phyloP scores from a whole-genome alignment of 2,113 vertebrate species.

The Clarias magur region DNA sequence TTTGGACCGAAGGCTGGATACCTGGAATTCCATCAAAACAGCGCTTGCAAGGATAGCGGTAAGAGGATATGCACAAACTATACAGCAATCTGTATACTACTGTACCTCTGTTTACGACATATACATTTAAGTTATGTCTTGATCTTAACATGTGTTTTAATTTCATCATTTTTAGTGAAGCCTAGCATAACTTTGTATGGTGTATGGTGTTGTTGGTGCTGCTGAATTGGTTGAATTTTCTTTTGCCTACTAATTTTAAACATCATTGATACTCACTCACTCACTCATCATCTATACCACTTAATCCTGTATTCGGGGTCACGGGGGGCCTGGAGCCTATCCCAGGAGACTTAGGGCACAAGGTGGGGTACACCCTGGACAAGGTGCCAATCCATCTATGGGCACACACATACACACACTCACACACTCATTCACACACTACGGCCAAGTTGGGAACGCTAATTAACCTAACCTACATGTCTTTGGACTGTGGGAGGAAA shows the following conservation, averaged over 20 bases:
- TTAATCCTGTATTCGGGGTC: too few relatives aligned
- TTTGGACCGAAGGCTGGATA: slow-evolving; percentile 92
- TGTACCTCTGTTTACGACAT: neutral
- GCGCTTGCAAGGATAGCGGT: slow-evolving; percentile 90
- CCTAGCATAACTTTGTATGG: slow-evolving; percentile 26
- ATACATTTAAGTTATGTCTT: neutral
- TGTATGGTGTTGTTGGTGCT: slow-evolving; percentile 61
- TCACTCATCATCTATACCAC: too few relatives aligned
- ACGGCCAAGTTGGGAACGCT: too few relatives aligned
- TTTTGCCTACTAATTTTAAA: neutral
- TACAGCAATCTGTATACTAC: neutral
- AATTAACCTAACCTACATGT: too few relatives aligned
- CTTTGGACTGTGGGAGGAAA: too few relatives aligned
- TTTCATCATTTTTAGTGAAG: neutral
- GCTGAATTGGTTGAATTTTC: slow-evolving; percentile 53
- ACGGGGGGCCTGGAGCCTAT: too few relatives aligned
- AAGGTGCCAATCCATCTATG: too few relatives aligned
- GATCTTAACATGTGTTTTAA: neutral
- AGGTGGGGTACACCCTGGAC: too few relatives aligned
- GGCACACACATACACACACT: too few relatives aligned
- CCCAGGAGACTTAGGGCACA: too few relatives aligned
- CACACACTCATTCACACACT: too few relatives aligned
- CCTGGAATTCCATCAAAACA: slow-evolving; percentile 92
- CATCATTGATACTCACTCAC: neutral
- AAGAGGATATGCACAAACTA: slow-evolving; percentile 59